Evolutionary conservation across 2,797 vertebrate species (phyloP), one percentile per base, ranked within the genome.

Genomic region (Chaetophractus vellerosus): DNA sequence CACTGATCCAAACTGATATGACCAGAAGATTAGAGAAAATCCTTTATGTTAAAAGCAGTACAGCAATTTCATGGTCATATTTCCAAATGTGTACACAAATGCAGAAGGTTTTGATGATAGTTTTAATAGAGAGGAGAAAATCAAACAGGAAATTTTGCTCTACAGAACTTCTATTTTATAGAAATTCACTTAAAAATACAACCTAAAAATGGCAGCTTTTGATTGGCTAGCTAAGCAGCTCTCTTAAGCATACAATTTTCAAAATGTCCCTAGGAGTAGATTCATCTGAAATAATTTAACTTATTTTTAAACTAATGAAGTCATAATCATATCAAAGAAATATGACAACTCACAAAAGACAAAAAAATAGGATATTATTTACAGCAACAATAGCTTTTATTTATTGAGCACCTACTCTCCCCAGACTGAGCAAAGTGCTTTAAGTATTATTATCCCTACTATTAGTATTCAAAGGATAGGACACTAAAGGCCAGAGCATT

Each of bases 1-100:
- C 68, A 68, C 28, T 88, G 96, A 96, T 92, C 90, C 82, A 75
- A 84, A 85, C 41, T 69, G 76, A 82, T 26, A 71, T 48, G n/a
- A 93, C 61, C 64, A 55, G 59, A 88, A 74, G 78, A 90, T 89
- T 57, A 82, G 78, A 86, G 14, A 61, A 90, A 85, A 59, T 19
- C 83, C 74, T 48, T 87, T 55, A 83, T 23, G 36, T 33, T 31
- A 88, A 21, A 33, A 74, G 57, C 48, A 88, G 24, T 41, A 69
- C 9, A 86, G 78, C 48, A 72, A 90, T 50, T 82, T 88, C 81
- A 85, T 36, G 41, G 48, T 15, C 83, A 11, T 33, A 68, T 52
- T 80, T 81, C 75, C 45, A 71, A 50, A 66, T 64, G 76, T 88
- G 61, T 80, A 83, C 23, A 71, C 4, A 82, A 81, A 66, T 26